These are phyloP conservation scores for Fulmarus glacialis DNA, from an alignment of 2,113 vertebrate species.

Conservation along the genomic window DNA sequence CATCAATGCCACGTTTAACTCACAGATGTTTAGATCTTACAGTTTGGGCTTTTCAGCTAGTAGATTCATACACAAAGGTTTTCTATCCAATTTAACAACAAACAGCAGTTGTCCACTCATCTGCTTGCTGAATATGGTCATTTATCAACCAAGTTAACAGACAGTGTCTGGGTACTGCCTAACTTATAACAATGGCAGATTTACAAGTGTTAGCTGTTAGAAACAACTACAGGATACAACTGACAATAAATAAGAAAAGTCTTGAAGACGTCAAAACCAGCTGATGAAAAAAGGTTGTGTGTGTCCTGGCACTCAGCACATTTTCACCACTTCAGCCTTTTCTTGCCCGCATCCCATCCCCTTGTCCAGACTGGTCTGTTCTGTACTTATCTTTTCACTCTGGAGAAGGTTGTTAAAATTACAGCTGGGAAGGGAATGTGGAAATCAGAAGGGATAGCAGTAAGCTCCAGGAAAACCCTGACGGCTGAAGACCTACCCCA, in stretches of 20 bases:
- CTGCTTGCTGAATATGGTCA: not conserved
- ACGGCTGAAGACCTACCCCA: not conserved
- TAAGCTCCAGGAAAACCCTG: not conserved
- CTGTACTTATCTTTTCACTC: not conserved
- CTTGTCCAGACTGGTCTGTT: not conserved
- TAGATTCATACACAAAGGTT: not conserved
- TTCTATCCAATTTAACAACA: not conserved
- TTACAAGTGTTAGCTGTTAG: not conserved
- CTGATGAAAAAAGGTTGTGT: not conserved
- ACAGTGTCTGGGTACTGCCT: not conserved
- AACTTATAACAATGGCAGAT: not conserved
- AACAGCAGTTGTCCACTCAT: not conserved
- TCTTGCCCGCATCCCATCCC: not conserved
- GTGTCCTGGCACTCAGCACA: not conserved
- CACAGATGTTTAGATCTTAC: not conserved
- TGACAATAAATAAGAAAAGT: not conserved
- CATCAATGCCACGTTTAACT: not conserved
- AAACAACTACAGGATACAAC: not conserved
- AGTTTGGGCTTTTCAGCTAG: not conserved
- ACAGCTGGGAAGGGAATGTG: not conserved
- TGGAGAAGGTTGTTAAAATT: not conserved
- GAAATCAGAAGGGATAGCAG: not conserved
- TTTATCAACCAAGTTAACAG: not conserved
- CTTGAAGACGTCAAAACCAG: not conserved
- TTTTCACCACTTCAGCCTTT: not conserved